Percentiles rank a stretch among this genome's conserved stretches.
These are phyloP conservation scores for Sminthurinus aureus DNA, from an alignment of 2,888 invertebrate genomes.

Conservation along the genomic window DNA sequence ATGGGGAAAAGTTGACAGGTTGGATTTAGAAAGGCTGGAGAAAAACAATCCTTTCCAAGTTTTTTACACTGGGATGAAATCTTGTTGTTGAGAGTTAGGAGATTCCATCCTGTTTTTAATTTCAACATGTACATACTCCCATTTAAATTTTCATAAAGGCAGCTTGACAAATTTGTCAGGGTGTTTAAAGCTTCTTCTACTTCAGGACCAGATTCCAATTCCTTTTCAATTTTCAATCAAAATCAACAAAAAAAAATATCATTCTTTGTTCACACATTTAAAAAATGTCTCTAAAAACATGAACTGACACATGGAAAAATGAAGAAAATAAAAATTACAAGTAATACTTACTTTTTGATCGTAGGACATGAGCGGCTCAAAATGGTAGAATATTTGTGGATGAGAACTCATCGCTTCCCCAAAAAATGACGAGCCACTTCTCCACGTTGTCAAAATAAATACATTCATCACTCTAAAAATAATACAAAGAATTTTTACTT, in stretches of 20 bases:
- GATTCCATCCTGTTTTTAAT: not conserved
- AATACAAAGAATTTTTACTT: too few relatives aligned
- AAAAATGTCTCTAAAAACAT: not conserved
- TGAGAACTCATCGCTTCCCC: constrained; percentile 10
- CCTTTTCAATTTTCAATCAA: not conserved
- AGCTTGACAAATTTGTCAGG: not conserved
- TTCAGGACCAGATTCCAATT: not conserved
- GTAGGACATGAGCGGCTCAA: constrained; percentile 22
- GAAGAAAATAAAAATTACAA: constrained; percentile 4
- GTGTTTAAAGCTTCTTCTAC: not conserved
- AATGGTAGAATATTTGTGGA: constrained; percentile 25
- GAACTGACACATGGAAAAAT: too few relatives aligned
- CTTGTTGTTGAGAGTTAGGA: constrained; percentile 18
- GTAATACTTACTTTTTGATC: not conserved
- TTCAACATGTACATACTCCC: not conserved
- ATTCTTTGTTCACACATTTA: not conserved
- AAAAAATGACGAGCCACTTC: constrained; percentile 20
- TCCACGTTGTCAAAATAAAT: constrained; percentile 24
- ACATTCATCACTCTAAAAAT: not conserved
- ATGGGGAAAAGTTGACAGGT: constrained; percentile 20
- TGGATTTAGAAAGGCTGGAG: not conserved
- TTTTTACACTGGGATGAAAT: constrained; percentile 1
- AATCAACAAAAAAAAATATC: too few relatives aligned
- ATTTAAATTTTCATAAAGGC: not conserved
- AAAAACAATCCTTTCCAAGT: not conserved